Conservation (phyloP, 1,140 invertebrate species). For the Drosophila parabipectinata region DNA sequence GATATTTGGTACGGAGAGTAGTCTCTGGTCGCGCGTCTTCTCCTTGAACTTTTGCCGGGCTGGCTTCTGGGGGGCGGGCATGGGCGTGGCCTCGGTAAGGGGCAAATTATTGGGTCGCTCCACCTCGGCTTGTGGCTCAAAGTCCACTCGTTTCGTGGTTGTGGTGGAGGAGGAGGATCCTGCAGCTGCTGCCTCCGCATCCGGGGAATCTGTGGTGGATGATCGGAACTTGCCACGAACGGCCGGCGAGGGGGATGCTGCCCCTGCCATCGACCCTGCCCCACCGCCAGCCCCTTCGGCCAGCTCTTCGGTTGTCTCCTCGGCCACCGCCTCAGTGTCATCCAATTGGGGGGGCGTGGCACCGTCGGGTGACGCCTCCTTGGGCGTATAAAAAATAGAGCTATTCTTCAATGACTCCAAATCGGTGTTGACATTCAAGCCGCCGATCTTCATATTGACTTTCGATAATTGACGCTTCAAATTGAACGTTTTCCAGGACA, state of each 20-base stretch:
- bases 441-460: constrained; percentile 90
- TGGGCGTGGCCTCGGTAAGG: constrained; percentile 29
- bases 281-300: not conserved
- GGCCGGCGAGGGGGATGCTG: constrained; percentile 11
- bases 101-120: constrained; percentile 73
- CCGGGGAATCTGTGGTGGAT: constrained; percentile 46
- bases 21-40: constrained; percentile 87
- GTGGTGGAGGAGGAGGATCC: not conserved
- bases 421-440: constrained; percentile 85
- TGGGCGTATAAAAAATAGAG: constrained; percentile 84
- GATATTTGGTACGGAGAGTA: constrained; percentile 91
- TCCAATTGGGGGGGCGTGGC: constrained; percentile 16
- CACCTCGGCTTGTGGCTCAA: constrained; percentile 42
- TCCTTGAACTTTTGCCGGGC: constrained; percentile 87
- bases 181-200: constrained; percentile 8
- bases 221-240: constrained; percentile 44
- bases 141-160: constrained; percentile 32
- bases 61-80: constrained; percentile 85
- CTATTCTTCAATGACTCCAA: constrained; percentile 78
- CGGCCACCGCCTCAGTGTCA: constrained; percentile 37
- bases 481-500: constrained; percentile 89
- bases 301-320: constrained; percentile 40
- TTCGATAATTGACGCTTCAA: constrained; percentile 92
- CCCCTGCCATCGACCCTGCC: not conserved
- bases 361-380: constrained; percentile 83